Evolutionary conservation across 2,888 invertebrate species (phyloP), one percentile per base, ranked within the genome.

Genomic region (Coecobrya sp.): DNA sequence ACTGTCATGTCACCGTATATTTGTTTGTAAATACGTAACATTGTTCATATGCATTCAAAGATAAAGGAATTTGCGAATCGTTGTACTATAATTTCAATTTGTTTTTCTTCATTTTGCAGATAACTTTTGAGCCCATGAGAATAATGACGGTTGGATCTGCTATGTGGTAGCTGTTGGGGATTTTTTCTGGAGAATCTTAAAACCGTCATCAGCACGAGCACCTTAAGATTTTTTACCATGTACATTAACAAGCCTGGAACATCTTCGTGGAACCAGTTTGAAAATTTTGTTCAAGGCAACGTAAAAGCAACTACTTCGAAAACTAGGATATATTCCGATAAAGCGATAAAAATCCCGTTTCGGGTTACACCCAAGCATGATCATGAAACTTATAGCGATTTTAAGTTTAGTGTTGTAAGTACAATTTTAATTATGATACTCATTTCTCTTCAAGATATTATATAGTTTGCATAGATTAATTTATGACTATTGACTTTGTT

Each of bases 381-480:
- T 91, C 42, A 91, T 86, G 91, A 92, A 92, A 42, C 81, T 87
- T 19, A 8, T 92, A 10, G 82, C 84, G 8, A 84, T 92, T 45
- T 22, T 92, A 73, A 86, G 91, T 76, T 86, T 92, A 59, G 59
- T 92, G 19, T 42, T 92, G 91, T 92, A 76, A 87, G 91, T 91
- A 10, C 25, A 49, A 11, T 36, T 36, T 55, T 13, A 49, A 70
- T 49, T 89, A 25, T 49, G 5, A 49, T 45, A 36, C 3, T 1
- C 42, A 19, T 42, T 45, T 4, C 3, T 1, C 42, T 4, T 42
- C 27, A 19, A 7, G n/a, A 45, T 76, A 16, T 13, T 76, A 19
- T 19, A 1, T 27, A 36, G 13, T 45, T 7, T 19, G 19, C 22
- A 30, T 8, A 25, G 49, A 52, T 25, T 52, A 16, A n/a, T 16